Conservation (phyloP, 2,113 vertebrate genomes). For the Alexandromys fortis region DNA sequence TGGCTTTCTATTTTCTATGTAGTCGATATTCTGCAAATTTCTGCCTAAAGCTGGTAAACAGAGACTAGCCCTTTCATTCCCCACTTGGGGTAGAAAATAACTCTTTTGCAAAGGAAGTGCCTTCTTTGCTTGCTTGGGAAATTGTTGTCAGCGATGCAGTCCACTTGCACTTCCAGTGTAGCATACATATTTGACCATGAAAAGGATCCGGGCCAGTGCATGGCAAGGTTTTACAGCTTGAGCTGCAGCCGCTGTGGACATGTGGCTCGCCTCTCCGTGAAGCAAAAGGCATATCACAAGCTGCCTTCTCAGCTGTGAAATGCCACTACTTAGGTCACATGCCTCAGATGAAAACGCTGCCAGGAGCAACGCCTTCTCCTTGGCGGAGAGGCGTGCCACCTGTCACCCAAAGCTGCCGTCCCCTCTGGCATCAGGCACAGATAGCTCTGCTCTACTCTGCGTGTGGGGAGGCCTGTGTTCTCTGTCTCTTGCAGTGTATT, state of each 20-base stretch:
- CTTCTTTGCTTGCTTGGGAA: constrained; percentile 45
- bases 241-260: constrained; percentile 69
- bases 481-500: constrained; percentile 62
- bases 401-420: constrained; percentile 22
- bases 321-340: constrained; percentile 73
- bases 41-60: constrained; percentile 35
- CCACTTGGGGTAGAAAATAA: constrained; percentile 39
- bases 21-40: constrained; percentile 58
- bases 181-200: constrained; percentile 54
- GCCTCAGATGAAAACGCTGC: constrained; percentile 72
- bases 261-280: constrained; percentile 72
- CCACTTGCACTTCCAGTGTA: constrained; percentile 41
- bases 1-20: neutral
- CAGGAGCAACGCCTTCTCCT: constrained; percentile 68
- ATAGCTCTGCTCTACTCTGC: constrained; percentile 65
- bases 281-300: constrained; percentile 76
- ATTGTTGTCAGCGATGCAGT: neutral
- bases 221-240: constrained; percentile 48
- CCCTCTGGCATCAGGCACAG: constrained; percentile 54
- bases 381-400: constrained; percentile 72
- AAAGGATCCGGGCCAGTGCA: neutral
- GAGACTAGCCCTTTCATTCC: neutral
- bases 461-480: constrained; percentile 59
- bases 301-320: constrained; percentile 77
- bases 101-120: constrained; percentile 44